Percentiles rank a stretch among this genome's conserved stretches.
Evolutionary conservation across 2,888 invertebrate species (phyloP).

Genomic region (Coenonympha arcania): DNA sequence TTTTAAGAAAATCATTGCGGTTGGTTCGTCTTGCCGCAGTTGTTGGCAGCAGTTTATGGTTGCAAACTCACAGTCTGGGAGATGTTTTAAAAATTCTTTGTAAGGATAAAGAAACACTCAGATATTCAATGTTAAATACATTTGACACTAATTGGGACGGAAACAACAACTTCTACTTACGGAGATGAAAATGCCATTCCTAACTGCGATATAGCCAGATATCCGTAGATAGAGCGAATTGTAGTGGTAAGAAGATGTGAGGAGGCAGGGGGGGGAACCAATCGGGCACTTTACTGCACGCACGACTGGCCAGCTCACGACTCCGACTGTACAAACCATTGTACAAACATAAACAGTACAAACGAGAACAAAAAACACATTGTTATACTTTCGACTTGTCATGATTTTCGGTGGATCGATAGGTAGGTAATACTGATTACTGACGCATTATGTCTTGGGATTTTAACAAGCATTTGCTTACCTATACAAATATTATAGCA

Average conservation of each 20-base stretch:
- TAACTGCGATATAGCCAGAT: no score
- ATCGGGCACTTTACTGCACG: constrained; percentile 60
- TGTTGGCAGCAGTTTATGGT: no score
- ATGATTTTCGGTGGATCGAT: constrained; percentile 16
- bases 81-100: no score
- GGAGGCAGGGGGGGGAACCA: constrained; percentile 37
- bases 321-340: constrained; percentile 45
- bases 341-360: no score
- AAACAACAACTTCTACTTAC: background rate
- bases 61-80: no score
- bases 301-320: constrained; percentile 60
- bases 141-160: background rate
- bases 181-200: background rate
- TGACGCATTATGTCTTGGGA: constrained; percentile 17
- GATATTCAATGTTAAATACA: no score
- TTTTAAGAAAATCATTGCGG: background rate
- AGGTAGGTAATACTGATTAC: no score
- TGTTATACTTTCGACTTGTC: constrained; percentile 14
- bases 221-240: constrained; percentile 14
- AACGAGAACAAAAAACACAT: constrained; percentile 33
- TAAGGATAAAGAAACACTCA: no score
- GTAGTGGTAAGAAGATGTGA: constrained; percentile 19
- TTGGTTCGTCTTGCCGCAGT: no score
- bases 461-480: no score
- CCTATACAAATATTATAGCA: no score